Conservation (phyloP, 2,888 invertebrate genomes). For the Rhagonycha fulva region DNA sequence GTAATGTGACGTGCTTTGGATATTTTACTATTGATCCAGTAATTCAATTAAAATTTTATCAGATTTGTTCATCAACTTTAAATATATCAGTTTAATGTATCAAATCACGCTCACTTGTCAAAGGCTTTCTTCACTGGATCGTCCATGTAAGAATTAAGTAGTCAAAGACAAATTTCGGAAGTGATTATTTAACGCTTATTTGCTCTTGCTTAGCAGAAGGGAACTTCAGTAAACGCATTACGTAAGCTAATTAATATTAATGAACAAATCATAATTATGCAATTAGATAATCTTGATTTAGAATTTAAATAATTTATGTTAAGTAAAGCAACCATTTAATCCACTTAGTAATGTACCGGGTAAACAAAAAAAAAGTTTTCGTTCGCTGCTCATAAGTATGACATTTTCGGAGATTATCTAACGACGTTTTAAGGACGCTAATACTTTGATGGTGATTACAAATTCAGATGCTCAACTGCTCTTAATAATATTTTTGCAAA, state of each 20-base stretch:
- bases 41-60: not conserved
- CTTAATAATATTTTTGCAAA: not conserved
- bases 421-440: not conserved
- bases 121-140: conserved; percentile 12
- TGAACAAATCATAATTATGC: conserved; percentile 6
- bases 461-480: not conserved
- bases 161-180: conserved; percentile 20
- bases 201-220: conserved; percentile 7
- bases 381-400: too few species aligned
- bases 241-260: conserved; percentile 8
- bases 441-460: not conserved
- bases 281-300: not conserved
- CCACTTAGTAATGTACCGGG: not conserved
- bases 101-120: conserved; percentile 20
- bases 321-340: not conserved
- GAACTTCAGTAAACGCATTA: conserved; percentile 13
- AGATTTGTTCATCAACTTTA: not conserved
- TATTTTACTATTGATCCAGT: not conserved
- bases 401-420: too few species aligned
- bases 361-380: not conserved
- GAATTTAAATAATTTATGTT: not conserved
- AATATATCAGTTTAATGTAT: not conserved
- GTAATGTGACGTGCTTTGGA: not conserved
- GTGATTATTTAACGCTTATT: conserved; percentile 19
- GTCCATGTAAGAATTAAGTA: conserved; percentile 17